These are phyloP conservation scores for Embidobia sp. DNA, from an alignment of 2,888 invertebrate genomes.

Conservation along the genomic window DNA sequence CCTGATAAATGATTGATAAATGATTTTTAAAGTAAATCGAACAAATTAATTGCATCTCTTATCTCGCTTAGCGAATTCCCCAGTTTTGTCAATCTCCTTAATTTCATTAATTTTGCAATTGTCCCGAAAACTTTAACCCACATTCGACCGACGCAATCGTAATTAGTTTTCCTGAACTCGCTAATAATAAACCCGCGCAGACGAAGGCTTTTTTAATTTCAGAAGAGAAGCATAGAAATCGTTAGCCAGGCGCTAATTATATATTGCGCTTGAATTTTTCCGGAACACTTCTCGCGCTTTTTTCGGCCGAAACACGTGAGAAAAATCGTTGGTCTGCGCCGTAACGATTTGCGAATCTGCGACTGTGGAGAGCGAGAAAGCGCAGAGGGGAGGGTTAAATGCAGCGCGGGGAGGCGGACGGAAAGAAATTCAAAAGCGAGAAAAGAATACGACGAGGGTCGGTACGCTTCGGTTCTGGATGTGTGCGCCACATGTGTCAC, in stretches of 20 bases:
- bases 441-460: slow-evolving; percentile 48
- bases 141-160: no score
- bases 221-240: slow-evolving; percentile 45
- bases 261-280: slow-evolving; percentile 55
- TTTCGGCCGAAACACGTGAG: slow-evolving; percentile 26
- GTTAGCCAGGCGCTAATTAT: slow-evolving; percentile 56
- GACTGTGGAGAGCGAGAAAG: slow-evolving; percentile 33
- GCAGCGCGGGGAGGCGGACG: slow-evolving; percentile 24
- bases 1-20: no score
- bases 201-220: no score
- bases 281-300: slow-evolving; percentile 54
- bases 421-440: slow-evolving; percentile 56
- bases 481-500: slow-evolving; percentile 56
- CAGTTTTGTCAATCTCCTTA: no score
- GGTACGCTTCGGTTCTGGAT: slow-evolving; percentile 50
- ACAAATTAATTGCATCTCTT: no score
- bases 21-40: no score
- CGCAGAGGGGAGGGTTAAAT: slow-evolving; percentile 43
- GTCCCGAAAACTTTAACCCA: no score
- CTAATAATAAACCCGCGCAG: no score
- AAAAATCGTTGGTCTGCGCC: slow-evolving; percentile 45
- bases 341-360: slow-evolving; percentile 54
- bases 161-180: no score
- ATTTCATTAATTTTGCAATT: no score
- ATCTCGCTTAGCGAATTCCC: no score